phyloP scores from a whole-genome alignment of 2,888 invertebrate species.

The Acronicta leporina region DNA sequence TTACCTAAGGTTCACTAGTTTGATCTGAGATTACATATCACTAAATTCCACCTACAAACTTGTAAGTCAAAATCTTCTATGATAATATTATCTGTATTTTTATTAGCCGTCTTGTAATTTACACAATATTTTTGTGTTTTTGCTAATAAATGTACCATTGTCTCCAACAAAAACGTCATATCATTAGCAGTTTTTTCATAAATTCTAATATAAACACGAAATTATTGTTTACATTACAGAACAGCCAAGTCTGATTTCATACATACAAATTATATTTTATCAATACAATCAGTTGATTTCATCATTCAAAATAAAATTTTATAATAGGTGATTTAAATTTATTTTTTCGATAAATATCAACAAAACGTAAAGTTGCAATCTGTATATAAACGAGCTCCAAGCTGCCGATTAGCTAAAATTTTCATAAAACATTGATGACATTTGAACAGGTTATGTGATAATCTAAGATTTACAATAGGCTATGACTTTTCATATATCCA shows the following conservation, averaged over 20 bases:
- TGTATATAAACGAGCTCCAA: constrained; percentile 18
- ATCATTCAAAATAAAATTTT: constrained; percentile 37
- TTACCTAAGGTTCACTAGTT: constrained; percentile 59
- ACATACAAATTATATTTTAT: constrained; percentile 1
- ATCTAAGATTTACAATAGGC: not conserved
- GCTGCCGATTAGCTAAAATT: constrained; percentile 28
- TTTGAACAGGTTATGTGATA: constrained; percentile 8
- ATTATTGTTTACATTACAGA: too few species aligned
- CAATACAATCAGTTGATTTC: constrained; percentile 46
- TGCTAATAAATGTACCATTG: not conserved
- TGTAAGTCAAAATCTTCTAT: constrained; percentile 30
- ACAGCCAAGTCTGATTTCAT: not conserved
- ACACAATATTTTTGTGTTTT: not conserved
- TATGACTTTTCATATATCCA: not conserved
- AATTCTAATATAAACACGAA: too few species aligned
- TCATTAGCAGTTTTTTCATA: too few species aligned
- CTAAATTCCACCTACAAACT: constrained; percentile 53
- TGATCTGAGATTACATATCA: constrained; percentile 74
- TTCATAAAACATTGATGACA: constrained; percentile 7
- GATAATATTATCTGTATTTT: constrained; percentile 21
- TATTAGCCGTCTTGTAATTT: not conserved
- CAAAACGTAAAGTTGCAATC: constrained; percentile 18
- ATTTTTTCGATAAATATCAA: constrained; percentile 35
- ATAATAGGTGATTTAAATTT: constrained; percentile 37
- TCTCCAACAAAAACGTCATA: too few species aligned